Conservation (phyloP, 2,113 vertebrate species). For the Tragelaphus imberbis region DNA sequence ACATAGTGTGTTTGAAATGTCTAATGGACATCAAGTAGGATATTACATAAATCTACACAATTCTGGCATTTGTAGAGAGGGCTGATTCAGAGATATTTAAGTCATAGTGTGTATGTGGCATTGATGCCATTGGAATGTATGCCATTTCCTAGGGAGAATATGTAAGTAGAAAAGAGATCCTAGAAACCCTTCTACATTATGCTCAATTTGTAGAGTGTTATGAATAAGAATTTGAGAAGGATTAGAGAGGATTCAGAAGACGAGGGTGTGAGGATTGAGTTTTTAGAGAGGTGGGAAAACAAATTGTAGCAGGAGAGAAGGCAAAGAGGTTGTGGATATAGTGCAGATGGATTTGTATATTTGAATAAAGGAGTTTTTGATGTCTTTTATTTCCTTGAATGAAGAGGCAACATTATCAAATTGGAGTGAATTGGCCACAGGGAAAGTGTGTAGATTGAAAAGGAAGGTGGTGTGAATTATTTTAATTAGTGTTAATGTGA, state of each 20-base stretch:
- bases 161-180: background rate
- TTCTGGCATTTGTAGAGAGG: background rate
- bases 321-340: background rate
- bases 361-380: background rate
- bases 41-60: background rate
- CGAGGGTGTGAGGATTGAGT: background rate
- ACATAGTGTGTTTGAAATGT: background rate
- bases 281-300: background rate
- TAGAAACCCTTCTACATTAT: background rate
- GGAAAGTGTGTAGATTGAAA: background rate
- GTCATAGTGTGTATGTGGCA: background rate
- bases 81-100: background rate
- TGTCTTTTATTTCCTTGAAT: background rate
- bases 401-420: background rate
- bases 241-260: background rate
- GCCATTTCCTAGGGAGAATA: background rate
- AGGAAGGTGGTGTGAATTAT: background rate
- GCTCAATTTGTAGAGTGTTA: background rate
- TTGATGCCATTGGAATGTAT: background rate
- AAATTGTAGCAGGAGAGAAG: background rate
- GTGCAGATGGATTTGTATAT: background rate
- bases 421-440: background rate
- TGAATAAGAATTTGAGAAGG: background rate
- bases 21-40: background rate
- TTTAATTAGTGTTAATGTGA: background rate